Conservation (phyloP, 1,140 invertebrate species). For the Drosophila trapezifrons region DNA sequence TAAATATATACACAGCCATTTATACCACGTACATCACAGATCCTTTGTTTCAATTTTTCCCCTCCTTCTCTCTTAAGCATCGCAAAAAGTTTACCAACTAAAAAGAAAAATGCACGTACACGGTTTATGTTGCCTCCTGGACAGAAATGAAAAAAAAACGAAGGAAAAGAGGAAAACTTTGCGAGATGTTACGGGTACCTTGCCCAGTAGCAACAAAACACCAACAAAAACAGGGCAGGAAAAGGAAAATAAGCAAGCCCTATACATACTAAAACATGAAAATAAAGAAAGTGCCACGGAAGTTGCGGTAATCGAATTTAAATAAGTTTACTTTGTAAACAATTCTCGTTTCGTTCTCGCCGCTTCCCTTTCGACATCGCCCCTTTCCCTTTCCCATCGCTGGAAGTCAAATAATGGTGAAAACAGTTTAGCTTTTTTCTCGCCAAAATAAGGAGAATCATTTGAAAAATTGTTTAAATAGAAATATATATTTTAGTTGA, state of each 20-base stretch:
- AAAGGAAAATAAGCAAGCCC: conserved; percentile 34
- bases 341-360: conserved; percentile 52
- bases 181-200: conserved; percentile 22
- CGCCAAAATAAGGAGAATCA: not conserved
- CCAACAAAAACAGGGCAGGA: conserved; percentile 6
- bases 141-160: conserved; percentile 4
- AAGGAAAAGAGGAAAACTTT: conserved; percentile 22
- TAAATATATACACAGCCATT: conserved; percentile 12
- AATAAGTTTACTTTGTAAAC: conserved; percentile 82
- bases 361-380: not conserved
- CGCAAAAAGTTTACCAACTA: conserved; percentile 25
- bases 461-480: too few relatives aligned
- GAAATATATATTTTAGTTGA: too few relatives aligned
- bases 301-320: conserved; percentile 82
- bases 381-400: not conserved
- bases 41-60: conserved; percentile 25
- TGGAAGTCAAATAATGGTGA: conserved; percentile 44
- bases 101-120: conserved; percentile 26
- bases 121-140: conserved; percentile 24
- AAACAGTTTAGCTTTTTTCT: conserved; percentile 4
- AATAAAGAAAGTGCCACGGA: conserved; percentile 62
- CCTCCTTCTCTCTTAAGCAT: too few relatives aligned
- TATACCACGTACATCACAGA: conserved; percentile 3
- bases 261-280: conserved; percentile 50
- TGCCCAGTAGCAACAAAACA: conserved; percentile 12